Conservation (phyloP, 1,140 invertebrate genomes). For the Mamestra configurata region DNA sequence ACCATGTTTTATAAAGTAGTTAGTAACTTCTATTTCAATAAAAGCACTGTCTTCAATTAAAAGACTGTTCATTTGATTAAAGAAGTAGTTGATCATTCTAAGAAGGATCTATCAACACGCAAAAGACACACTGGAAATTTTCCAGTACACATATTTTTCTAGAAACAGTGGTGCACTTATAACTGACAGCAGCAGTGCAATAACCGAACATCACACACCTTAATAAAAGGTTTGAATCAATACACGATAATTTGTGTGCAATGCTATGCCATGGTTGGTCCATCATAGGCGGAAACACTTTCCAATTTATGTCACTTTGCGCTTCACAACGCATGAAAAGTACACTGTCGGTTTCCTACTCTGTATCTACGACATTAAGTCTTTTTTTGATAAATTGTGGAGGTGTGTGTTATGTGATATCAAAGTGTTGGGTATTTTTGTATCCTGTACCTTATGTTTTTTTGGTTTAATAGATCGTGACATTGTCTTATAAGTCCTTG, state of each 20-base stretch:
- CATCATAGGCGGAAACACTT: constrained; percentile 67
- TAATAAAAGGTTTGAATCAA: constrained; percentile 53
- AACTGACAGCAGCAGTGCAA: constrained; percentile 1
- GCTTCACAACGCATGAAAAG: constrained; percentile 41
- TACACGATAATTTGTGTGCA: constrained; percentile 59
- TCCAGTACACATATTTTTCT: background rate
- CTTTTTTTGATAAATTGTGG: background rate
- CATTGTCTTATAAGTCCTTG: background rate
- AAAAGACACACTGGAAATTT: too few species aligned
- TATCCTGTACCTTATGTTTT: background rate
- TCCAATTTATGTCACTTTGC: constrained; percentile 69
- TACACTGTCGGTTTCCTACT: constrained; percentile 16
- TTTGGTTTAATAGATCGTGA: constrained; percentile 38
- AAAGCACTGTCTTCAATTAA: too few species aligned
- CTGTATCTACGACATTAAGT: background rate
- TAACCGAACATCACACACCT: constrained; percentile 1
- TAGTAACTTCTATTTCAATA: too few species aligned
- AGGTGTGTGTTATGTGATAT: constrained; percentile 3
- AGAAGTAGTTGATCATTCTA: too few species aligned
- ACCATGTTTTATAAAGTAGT: too few species aligned
- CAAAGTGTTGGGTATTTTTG: constrained; percentile 22
- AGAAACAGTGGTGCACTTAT: background rate
- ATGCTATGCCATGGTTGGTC: constrained; percentile 50
- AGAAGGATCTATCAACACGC: too few species aligned
- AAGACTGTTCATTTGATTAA: too few species aligned